Evolutionary conservation across 2,888 invertebrate genomes (phyloP), one percentile per base, ranked within the genome.

Genomic region (Tetheella fluctuosa): DNA sequence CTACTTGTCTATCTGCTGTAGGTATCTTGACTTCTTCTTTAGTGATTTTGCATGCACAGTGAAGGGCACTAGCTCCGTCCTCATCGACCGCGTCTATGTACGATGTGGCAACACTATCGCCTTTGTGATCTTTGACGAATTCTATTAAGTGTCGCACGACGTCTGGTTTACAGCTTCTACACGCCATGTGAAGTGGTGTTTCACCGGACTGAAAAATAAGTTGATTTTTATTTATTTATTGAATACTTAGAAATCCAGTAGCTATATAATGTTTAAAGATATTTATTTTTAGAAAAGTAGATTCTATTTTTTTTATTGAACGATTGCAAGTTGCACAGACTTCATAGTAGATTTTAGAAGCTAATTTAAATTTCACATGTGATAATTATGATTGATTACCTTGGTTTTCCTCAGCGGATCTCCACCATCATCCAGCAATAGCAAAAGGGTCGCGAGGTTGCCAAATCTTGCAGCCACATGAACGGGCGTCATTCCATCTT

Each of bases 401-500:
- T 98, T 98, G 52, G 99, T 98, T 85, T 97, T 97, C 77, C 95
- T 96, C 67, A 97, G 94, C 0, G 99, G 98, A 89, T 99, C 98
- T 0, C 99, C 99, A 1, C 97, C 98, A 81, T 99, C 99, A 83
- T 98, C 97, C 30, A 99, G 93, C 13, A 99, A 94, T 7, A 99
- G 94, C 71, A 96, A 91, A 58, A 98, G 94, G 8, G 99, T 98
- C 59, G 96, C 95, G 58, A 98, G 91, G 86, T 99, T 98, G 0
- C 99, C 99, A 78, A 97, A 96, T 72, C 97, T 95, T 0, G 99
- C 98, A 0, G 99, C 98, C 20, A 99, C 98, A 83, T 99, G 99
- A 5, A 99, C 96, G 0, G 99, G 98, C 0, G 99, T 99, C 91
- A 99, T 97, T 1, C 99, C 99, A 86, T 99, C 98, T 85, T 98